Evolutionary conservation across 37 sponge, comb jelly and placozoan genomes (phyloP).

Genomic region (Beroe forskalii): DNA sequence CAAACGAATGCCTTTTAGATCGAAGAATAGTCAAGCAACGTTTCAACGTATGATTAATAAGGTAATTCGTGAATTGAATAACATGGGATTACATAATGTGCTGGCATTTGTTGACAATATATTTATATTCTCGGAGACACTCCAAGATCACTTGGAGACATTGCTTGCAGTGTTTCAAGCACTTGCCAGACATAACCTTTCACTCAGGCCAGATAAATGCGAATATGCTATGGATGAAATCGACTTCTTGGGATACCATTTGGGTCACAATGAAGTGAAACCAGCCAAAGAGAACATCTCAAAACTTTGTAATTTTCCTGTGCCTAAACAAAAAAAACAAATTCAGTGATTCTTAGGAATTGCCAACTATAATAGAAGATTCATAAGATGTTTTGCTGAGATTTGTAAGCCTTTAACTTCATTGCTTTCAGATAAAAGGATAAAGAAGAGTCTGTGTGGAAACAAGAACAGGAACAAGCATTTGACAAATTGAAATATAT

Average conservation of each 20-base stretch:
- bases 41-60: constrained; percentile 67
- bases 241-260: constrained; percentile 2
- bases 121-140: constrained; percentile 1
- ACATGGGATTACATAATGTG: not conserved
- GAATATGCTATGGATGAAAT: not conserved
- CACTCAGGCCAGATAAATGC: constrained; percentile 67
- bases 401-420: not conserved
- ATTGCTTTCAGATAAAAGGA: not conserved
- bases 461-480: not conserved
- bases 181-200: constrained; percentile 40
- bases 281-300: not conserved
- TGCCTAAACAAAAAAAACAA: not conserved
- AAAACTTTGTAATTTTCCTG: not conserved
- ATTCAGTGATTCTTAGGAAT: constrained; percentile 53
- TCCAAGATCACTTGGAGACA: constrained; percentile 56
- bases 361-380: not conserved
- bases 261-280: not conserved
- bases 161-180: constrained; percentile 58
- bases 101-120: constrained; percentile 67
- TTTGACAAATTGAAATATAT: not conserved
- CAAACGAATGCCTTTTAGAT: constrained; percentile 60
- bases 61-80: constrained; percentile 25
- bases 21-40: constrained; percentile 65
- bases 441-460: not conserved
- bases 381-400: not conserved